Base-by-base conservation (phyloP, 2,113 vertebrate species). In the Ifrita kowaldi region DNA sequence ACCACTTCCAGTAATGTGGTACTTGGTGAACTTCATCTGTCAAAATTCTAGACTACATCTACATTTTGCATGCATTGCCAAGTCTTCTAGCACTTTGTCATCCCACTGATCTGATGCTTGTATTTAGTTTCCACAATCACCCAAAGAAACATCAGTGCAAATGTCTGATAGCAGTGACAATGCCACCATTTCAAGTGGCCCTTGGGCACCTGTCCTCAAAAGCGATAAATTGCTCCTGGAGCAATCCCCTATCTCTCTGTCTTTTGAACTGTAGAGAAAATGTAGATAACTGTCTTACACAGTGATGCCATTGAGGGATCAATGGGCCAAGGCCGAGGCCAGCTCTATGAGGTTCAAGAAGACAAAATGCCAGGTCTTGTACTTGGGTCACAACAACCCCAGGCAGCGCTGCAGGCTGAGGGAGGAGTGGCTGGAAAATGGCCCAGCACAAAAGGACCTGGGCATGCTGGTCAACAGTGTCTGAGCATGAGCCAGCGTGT, bases 381-480 rank as follows among this genome's bases (percentile, higher is more conserved):
- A 11, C 27, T 27, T 28, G 37, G 13, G 16, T 59, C 19, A 39
- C 52, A 37, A 27, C 42, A 44, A 9, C 9, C 22, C 8, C 24
- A 23, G 23, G 37, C 42, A 65, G 59, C 0, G 1, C 27, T 59
- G 13, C 19, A 44, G 13, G 27, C 22, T 33, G 37, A 15, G 49
- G 37, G 27, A 2, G 33, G 44, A 52, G 37, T n/a, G 52, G 27
- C 9, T 59, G 52, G 10, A 28, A 67, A 67, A 10, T 11, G 10
- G 37, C 10, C 37, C 52, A 73, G 15, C 35, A 37, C 21, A 28
- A 44, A 50, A 74, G 16, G 6, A 44, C 16, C 13, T 52, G 37
- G 1, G 2, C 2, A 6, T 65, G 32, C 67, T 80, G 42, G 6
- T 37, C 4, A 3, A 4, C 22, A 65, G 27, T 0, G 8, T 1